Conservation (phyloP, 2,113 vertebrate genomes). For the Hyperoodon ampullatus region DNA sequence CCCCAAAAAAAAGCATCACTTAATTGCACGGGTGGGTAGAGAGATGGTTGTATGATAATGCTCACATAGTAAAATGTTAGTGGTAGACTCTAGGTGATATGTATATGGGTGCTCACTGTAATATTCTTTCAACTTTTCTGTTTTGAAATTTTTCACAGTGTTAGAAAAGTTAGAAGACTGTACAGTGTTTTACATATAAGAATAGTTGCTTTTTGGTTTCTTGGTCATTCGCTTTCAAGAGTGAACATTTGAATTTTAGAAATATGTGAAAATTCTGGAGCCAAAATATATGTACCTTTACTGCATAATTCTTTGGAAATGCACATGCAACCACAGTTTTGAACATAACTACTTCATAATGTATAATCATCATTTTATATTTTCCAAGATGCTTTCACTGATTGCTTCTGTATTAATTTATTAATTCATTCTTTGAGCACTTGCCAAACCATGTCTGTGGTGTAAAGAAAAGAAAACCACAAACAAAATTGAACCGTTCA, state of each 20-base stretch:
- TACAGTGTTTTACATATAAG: neutral
- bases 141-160: neutral
- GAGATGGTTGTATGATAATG: neutral
- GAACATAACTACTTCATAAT: neutral
- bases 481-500: conserved; percentile 14
- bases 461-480: neutral
- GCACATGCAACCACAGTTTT: neutral
- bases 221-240: neutral
- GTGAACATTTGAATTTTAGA: conserved; percentile 32
- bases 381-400: neutral
- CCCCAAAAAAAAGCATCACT: neutral
- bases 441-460: neutral
- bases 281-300: neutral
- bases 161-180: neutral
- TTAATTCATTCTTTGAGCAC: neutral
- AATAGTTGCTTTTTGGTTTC: neutral
- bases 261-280: conserved; percentile 23
- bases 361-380: neutral
- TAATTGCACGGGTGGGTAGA: neutral
- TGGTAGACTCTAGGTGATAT: neutral
- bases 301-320: neutral
- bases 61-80: neutral
- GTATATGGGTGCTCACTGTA: neutral
- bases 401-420: conserved; percentile 1
- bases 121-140: neutral